A percentile compares a stretch with the other conserved stretches of the same genome.
Conservation (phyloP, 2,797 vertebrate species). For the Distichodus sexfasciatus region DNA sequence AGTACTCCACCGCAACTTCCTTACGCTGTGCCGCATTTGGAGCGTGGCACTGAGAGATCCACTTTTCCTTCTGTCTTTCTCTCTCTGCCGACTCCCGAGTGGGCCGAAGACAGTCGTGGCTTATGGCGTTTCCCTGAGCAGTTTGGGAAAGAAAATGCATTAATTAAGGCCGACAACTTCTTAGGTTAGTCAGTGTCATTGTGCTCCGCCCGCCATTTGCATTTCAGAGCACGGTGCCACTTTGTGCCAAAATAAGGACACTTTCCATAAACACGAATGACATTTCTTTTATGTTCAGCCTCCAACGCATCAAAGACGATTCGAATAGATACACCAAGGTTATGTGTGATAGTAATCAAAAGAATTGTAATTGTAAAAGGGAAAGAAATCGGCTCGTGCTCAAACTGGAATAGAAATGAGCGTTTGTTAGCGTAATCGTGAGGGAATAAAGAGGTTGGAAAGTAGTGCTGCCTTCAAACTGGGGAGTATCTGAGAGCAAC, state of each 20-base stretch:
- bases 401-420: slow-evolving; percentile 41
- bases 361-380: slow-evolving; percentile 47
- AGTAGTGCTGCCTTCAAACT: slow-evolving; percentile 28
- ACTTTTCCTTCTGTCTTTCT: background rate
- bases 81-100: slow-evolving; percentile 14
- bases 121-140: slow-evolving; percentile 19
- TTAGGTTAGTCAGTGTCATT: slow-evolving; percentile 14
- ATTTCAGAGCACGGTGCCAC: slow-evolving; percentile 38
- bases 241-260: slow-evolving; percentile 27
- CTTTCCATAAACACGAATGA: slow-evolving; percentile 40
- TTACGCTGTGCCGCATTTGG: slow-evolving; percentile 1
- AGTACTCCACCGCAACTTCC: slow-evolving; percentile 16
- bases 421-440: slow-evolving; percentile 51
- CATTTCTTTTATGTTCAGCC: slow-evolving; percentile 50
- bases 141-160: slow-evolving; percentile 25
- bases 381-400: slow-evolving; percentile 38
- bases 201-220: slow-evolving; percentile 41
- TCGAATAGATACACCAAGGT: slow-evolving; percentile 54
- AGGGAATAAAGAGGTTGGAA: slow-evolving; percentile 37
- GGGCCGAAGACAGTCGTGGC: slow-evolving; percentile 22
- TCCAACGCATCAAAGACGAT: slow-evolving; percentile 52
- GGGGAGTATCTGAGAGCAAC: slow-evolving; percentile 10
- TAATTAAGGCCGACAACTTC: slow-evolving; percentile 37
- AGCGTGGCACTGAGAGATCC: background rate
- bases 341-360: slow-evolving; percentile 52